phyloP scores from a whole-genome alignment of 2,888 invertebrate species.

The Parnassius apollo region DNA sequence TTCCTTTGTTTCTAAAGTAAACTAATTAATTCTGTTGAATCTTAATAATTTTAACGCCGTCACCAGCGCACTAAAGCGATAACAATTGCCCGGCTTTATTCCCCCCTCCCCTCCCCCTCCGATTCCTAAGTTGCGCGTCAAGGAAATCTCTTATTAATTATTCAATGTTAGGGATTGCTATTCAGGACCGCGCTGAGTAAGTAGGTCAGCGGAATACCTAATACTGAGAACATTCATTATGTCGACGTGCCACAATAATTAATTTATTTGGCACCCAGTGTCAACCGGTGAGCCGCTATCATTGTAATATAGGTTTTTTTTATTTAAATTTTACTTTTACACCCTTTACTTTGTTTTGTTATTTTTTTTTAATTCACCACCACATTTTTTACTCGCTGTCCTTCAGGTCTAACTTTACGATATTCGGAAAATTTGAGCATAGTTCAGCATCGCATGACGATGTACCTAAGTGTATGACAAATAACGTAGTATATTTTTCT shows the following conservation, averaged over 20 bases:
- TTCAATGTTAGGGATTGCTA: slow-evolving; percentile 27
- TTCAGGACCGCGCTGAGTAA: slow-evolving; percentile 24
- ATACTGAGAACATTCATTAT: slow-evolving; percentile 22
- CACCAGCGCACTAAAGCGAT: slow-evolving; percentile 3
- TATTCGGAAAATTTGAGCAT: no score
- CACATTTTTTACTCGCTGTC: no score
- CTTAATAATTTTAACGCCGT: slow-evolving; percentile 12
- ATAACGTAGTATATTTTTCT: no score
- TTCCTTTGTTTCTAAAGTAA: background rate
- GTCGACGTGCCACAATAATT: slow-evolving; percentile 26
- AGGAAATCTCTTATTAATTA: slow-evolving; percentile 28
- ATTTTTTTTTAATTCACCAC: background rate
- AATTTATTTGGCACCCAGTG: slow-evolving; percentile 24
- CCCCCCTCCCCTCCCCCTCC: background rate
- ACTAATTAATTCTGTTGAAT: slow-evolving; percentile 14
- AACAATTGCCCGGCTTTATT: slow-evolving; percentile 17
- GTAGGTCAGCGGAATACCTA: slow-evolving; percentile 32
- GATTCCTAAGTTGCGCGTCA: slow-evolving; percentile 24
- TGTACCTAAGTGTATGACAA: no score
- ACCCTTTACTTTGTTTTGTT: background rate
- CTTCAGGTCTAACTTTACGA: no score
- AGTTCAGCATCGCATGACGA: no score
- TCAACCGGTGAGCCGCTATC: slow-evolving; percentile 12
- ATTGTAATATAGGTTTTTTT: slow-evolving; percentile 19
- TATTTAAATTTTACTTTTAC: slow-evolving; percentile 1